Base-by-base conservation (phyloP, 23 tunicate species). In the Halocynthia roretzi region DNA sequence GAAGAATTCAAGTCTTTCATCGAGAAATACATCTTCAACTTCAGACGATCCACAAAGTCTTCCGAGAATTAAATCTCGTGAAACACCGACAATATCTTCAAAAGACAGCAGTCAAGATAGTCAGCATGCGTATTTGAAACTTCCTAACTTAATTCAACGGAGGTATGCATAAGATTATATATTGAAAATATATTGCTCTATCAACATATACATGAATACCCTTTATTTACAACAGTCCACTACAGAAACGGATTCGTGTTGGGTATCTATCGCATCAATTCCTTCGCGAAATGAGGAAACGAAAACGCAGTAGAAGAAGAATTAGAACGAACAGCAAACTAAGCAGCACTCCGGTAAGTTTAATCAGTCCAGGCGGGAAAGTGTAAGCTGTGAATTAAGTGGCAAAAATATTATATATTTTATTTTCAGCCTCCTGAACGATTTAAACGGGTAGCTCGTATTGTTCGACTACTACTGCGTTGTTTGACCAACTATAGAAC, bases 341-440 rank as follows among this genome's bases (percentile, higher is more conserved):
- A 40, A 31, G 54, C 20, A 14, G 54, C 12, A 65, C 50, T 15
- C 0, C 12, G n/a, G 50, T 68, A 65, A 66, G 40, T 66, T 49
- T 49, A 23, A 77, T 58, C 17, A 58, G 17, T 14, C 15, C 63
- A 58, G 63, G 4, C 17, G 12, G 2, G 2, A 15, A 22, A 11
- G 12, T 15, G 1, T 1, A 2, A 11, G 20, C 20, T 12, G 19
- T 68, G 22, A 15, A 68, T 68, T 19, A 12, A 19, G 2, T 68
- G 17, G 2, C 2, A 0, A 68, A 68, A 77, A 80, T 0, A 8
- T 11, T 70, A 8, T 69, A 8, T 70, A 7, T 19, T 67, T 49
- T n/a, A 49, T 69, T 71, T 82, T 15, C 63, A 89, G 96, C 96
- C 89, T 14, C 51, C 75, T 15, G 83, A 89, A 15, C 76, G 85